These are phyloP conservation scores for Gallinago media DNA, from an alignment of 2,113 vertebrate species.

Conservation along the genomic window DNA sequence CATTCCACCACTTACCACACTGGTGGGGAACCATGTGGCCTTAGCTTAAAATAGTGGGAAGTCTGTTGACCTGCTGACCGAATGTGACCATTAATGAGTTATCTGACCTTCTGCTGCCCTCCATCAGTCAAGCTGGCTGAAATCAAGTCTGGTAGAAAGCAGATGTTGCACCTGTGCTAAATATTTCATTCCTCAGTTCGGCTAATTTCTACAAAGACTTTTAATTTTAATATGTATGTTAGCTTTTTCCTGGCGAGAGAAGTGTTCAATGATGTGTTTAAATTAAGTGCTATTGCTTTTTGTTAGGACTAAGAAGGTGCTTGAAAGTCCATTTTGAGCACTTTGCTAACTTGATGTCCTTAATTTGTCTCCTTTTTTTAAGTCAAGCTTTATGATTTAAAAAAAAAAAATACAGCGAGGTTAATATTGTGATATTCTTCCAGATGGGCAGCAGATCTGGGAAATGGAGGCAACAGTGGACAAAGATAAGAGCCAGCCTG, in stretches of 20 bases:
- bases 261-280: background rate
- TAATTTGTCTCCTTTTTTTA: background rate
- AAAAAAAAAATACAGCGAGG: background rate
- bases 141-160: background rate
- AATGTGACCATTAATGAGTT: background rate
- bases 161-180: background rate
- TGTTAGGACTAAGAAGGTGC: background rate
- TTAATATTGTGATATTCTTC: conserved; percentile 45
- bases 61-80: background rate
- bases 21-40: background rate
- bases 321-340: background rate
- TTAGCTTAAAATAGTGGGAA: background rate
- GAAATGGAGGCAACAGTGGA: conserved; percentile 97
- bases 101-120: background rate
- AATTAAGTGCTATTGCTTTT: background rate
- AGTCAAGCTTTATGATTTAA: background rate
- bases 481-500: conserved; percentile 98
- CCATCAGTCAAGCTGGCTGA: background rate
- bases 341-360: background rate
- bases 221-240: background rate
- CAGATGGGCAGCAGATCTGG: conserved; percentile 98
- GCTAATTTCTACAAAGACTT: conserved; percentile 8
- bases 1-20: background rate
- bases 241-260: background rate
- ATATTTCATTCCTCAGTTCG: background rate